phyloP scores from a whole-genome alignment of 1,140 invertebrate genomes.

The Zaprionus lachaisei region DNA sequence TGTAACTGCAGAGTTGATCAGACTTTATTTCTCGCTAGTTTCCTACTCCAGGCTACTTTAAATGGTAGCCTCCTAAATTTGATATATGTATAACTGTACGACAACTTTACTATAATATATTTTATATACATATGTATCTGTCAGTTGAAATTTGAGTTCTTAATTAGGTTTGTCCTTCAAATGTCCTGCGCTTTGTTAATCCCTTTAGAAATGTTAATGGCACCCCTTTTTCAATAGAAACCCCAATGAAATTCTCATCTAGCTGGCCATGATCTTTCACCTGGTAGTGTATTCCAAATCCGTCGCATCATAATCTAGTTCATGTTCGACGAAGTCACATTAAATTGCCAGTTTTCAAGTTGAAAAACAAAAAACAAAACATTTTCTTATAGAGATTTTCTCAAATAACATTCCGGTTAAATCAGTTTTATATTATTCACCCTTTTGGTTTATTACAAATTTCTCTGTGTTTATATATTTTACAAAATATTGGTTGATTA shows the following conservation, averaged over 20 bases:
- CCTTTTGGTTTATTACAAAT: conserved; percentile 15
- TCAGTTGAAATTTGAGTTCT: too few species aligned
- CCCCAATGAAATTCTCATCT: not conserved
- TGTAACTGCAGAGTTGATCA: too few species aligned
- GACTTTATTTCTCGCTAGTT: too few species aligned
- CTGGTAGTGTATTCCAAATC: not conserved
- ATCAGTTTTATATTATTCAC: not conserved
- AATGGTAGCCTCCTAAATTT: too few species aligned
- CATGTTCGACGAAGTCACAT: conserved; percentile 29
- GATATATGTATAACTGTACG: too few species aligned
- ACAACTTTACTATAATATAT: too few species aligned
- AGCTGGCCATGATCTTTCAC: conserved; percentile 10
- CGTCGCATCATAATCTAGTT: conserved; percentile 18
- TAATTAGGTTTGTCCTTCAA: too few species aligned
- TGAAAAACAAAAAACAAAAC: not conserved
- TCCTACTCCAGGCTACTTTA: too few species aligned
- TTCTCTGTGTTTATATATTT: conserved; percentile 20
- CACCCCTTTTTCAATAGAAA: not conserved
- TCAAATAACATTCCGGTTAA: conserved; percentile 30
- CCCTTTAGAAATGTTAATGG: not conserved
- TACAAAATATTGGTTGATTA: conserved; percentile 21
- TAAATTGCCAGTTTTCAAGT: conserved; percentile 41
- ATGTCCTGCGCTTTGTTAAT: too few species aligned
- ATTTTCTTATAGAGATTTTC: not conserved
- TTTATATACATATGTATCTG: too few species aligned